Percentiles rank a stretch among this genome's conserved stretches.
These are phyloP conservation scores for Piliocolobus tephrosceles DNA, from an alignment of 2,113 vertebrate species.

Conservation along the genomic window DNA sequence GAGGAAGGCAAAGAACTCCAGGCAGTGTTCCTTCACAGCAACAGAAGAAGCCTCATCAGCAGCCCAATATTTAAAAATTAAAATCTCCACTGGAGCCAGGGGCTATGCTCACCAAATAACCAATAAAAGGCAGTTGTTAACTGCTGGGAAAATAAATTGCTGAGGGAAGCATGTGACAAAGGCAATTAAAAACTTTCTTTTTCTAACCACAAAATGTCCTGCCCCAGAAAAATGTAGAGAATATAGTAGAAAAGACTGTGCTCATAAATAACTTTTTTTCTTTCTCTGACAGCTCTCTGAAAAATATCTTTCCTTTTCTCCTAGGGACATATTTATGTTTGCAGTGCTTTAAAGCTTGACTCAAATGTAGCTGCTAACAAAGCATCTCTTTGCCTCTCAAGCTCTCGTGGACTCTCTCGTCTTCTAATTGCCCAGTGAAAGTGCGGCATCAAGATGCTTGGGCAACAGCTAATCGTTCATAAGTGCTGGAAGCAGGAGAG, in stretches of 20 bases:
- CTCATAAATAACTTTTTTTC: slow-evolving; percentile 41
- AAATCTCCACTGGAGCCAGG: slow-evolving; percentile 52
- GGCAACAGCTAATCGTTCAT: slow-evolving; percentile 80
- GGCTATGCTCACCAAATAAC: slow-evolving; percentile 54
- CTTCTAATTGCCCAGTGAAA: slow-evolving; percentile 78
- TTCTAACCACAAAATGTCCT: slow-evolving; percentile 74
- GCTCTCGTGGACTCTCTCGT: slow-evolving; percentile 61
- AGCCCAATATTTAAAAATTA: slow-evolving; percentile 51
- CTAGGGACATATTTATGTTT: neutral
- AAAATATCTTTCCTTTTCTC: slow-evolving; percentile 54
- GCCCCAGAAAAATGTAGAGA: slow-evolving; percentile 47
- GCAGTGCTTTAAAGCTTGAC: slow-evolving; percentile 69
- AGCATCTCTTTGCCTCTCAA: slow-evolving; percentile 65
- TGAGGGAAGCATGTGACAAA: slow-evolving; percentile 64
- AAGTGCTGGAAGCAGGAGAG: slow-evolving; percentile 79
- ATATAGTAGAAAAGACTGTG: slow-evolving; percentile 47
- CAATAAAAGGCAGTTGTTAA: slow-evolving; percentile 64
- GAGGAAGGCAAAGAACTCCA: slow-evolving; percentile 38
- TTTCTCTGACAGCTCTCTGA: slow-evolving; percentile 43
- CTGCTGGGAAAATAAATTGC: slow-evolving; percentile 79
- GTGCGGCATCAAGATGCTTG: slow-evolving; percentile 59
- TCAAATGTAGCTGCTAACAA: slow-evolving; percentile 69
- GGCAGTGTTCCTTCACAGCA: neutral
- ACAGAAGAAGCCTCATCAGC: neutral
- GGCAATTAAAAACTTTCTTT: slow-evolving; percentile 71